A percentile compares a stretch with the other conserved stretches of the same genome.
Evolutionary conservation across 2,888 invertebrate genomes (phyloP).

Genomic region (Rhorus exstirpatorius): DNA sequence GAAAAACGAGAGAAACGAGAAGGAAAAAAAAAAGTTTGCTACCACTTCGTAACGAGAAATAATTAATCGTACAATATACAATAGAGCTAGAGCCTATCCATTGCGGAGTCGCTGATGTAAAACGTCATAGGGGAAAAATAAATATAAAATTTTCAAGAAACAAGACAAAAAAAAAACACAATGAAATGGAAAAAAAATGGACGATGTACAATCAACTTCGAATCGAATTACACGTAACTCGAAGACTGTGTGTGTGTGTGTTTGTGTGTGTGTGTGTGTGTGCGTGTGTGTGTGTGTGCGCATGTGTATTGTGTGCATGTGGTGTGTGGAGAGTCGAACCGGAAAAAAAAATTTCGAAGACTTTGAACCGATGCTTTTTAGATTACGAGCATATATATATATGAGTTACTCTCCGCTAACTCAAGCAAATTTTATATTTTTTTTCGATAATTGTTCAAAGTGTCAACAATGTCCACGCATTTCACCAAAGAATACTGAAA

Average conservation of each 20-base stretch:
- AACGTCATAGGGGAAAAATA: conserved; percentile 20
- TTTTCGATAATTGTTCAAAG: background rate
- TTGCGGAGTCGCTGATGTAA: conserved; percentile 42
- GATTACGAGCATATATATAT: conserved; percentile 22
- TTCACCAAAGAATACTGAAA: too few relatives aligned
- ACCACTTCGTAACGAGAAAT: conserved; percentile 37
- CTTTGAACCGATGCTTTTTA: conserved; percentile 48
- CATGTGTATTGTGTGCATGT: conserved; percentile 12
- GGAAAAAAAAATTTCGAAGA: conserved; percentile 41
- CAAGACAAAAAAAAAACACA: conserved; percentile 7
- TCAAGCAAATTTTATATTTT: background rate
- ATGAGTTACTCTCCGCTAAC: conserved; percentile 13
- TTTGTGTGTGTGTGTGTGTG: too few relatives aligned
- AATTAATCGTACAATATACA: conserved; percentile 27
- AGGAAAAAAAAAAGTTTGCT: conserved; percentile 45
- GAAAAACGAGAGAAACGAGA: conserved; percentile 45
- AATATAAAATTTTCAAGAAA: conserved; percentile 28
- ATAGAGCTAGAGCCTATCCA: conserved; percentile 47
- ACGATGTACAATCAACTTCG: conserved; percentile 72
- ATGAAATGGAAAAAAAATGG: conserved; percentile 51
- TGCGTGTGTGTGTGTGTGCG: background rate
- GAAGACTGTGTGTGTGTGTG: conserved; percentile 45
- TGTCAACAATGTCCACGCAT: background rate
- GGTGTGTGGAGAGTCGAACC: background rate
- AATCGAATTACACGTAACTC: conserved; percentile 68